Evolutionary conservation across 2,888 invertebrate species (phyloP).

Genomic region (Tachina lurida): DNA sequence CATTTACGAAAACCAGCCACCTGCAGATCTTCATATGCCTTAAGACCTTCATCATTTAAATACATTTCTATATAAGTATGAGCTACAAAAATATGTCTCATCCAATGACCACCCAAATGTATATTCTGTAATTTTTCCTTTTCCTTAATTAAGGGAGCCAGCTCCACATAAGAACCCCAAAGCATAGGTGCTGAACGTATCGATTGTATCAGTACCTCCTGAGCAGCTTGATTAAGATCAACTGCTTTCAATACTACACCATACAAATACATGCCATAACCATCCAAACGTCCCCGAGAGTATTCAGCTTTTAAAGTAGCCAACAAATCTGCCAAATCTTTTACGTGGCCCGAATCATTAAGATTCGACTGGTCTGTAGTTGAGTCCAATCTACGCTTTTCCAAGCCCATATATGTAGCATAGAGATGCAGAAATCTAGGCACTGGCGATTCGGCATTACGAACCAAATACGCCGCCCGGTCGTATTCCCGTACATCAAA

Average conservation of each 20-base stretch:
- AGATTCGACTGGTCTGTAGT: constrained; percentile 86
- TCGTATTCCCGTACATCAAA: constrained; percentile 96
- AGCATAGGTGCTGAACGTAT: constrained; percentile 91
- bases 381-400: constrained; percentile 94
- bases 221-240: constrained; percentile 90
- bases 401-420: constrained; percentile 93
- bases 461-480: constrained; percentile 90
- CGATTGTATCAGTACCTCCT: constrained; percentile 90
- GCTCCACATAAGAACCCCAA: constrained; percentile 98
- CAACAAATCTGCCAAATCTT: constrained; percentile 85
- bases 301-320: constrained; percentile 85
- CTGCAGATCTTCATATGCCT: constrained; percentile 90
- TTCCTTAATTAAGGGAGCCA: constrained; percentile 92
- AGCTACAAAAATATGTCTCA: constrained; percentile 95
- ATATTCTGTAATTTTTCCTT: constrained; percentile 88
- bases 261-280: constrained; percentile 93
- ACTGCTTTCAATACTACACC: constrained; percentile 95
- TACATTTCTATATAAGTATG: constrained; percentile 95
- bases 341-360: constrained; percentile 81
- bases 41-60: constrained; percentile 93
- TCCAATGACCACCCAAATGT: constrained; percentile 94
- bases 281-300: constrained; percentile 88
- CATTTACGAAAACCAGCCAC: constrained; percentile 93
- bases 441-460: constrained; percentile 88
- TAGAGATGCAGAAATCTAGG: constrained; percentile 93